Percentiles rank a stretch among this genome's conserved stretches.
Evolutionary conservation across 2,113 vertebrate genomes (phyloP).

Genomic region (Dendrocopos noguchii): DNA sequence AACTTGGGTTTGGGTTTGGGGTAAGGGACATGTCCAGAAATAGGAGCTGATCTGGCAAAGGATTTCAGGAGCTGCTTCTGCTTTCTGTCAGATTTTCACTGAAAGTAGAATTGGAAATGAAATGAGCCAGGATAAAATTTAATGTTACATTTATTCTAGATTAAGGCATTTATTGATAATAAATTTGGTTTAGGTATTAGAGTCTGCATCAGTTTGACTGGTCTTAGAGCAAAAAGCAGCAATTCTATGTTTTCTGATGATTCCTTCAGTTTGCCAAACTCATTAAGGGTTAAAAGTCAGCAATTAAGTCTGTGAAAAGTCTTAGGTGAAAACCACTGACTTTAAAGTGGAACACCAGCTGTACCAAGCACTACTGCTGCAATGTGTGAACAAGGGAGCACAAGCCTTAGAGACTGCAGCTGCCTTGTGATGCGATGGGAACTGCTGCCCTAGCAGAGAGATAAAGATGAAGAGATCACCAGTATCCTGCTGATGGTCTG

Average conservation of each 20-base stretch:
- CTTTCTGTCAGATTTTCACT: neutral
- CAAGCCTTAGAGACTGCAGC: neutral
- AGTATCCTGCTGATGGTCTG: neutral
- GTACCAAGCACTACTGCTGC: accelerated
- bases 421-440: neutral
- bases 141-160: neutral
- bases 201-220: slow-evolving; percentile 20
- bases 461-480: neutral
- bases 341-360: neutral
- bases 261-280: slow-evolving; percentile 37
- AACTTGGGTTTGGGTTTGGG: neutral
- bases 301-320: neutral
- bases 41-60: neutral
- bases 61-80: neutral
- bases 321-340: neutral
- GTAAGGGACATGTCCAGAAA: neutral
- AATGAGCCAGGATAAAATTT: neutral
- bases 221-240: slow-evolving; percentile 46
- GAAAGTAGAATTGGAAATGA: neutral
- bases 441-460: neutral
- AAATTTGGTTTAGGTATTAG: slow-evolving; percentile 53
- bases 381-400: neutral
- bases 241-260: slow-evolving; percentile 58
- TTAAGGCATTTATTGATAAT: slow-evolving; percentile 22
- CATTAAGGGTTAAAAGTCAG: slow-evolving; percentile 22